Evolutionary conservation across 2,888 invertebrate genomes (phyloP), one percentile per base, ranked within the genome.

Genomic region (Leptopilina drosophilae): DNA sequence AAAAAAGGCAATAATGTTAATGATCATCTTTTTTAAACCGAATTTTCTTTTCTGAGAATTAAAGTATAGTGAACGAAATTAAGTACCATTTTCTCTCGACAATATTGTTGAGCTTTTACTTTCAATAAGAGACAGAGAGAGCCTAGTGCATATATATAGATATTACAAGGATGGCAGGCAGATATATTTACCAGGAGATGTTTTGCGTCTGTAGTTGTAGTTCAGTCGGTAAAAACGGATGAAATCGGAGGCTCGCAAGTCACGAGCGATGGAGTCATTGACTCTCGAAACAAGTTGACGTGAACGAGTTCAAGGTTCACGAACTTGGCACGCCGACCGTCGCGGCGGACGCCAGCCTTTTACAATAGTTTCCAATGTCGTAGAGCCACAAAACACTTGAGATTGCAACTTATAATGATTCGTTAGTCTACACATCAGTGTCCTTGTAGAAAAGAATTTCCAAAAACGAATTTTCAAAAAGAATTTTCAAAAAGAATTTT

Each of bases 281-380:
- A 85, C 85, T 85, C 87, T 85, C 86, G 85, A 86, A 88, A 87
- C 85, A 86, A 87, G 85, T 87, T 84, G 86, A 83, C 83, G 84
- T 82, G 79, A 88, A 88, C 84, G 87, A 88, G 89, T 89, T 89
- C 89, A 89, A 89, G 89, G 89, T 89, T 89, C 89, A 85, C 86
- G 89, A 89, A 89, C 89, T 89, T 89, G 89, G 87, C 87, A 89
- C 88, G 88, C 86, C 89, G 87, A 73, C 83, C 85, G 87, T 87
- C 87, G 85, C 87, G 59, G 69, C 77, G 66, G 49, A 77, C 65
- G 77, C 73, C 73, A 73, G 73, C 56, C 56, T 73, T 49, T 73
- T 73, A 73, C 73, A 73, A 73, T 73, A 73, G 73, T 73, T 73
- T 73, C 73, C 73, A 73, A 73, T 73, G 73, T 73, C 73, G 73